Percentiles rank a stretch among this genome's conserved stretches.
phyloP scores from a whole-genome alignment of 2,113 vertebrate genomes.

The Ciconia stormi region DNA sequence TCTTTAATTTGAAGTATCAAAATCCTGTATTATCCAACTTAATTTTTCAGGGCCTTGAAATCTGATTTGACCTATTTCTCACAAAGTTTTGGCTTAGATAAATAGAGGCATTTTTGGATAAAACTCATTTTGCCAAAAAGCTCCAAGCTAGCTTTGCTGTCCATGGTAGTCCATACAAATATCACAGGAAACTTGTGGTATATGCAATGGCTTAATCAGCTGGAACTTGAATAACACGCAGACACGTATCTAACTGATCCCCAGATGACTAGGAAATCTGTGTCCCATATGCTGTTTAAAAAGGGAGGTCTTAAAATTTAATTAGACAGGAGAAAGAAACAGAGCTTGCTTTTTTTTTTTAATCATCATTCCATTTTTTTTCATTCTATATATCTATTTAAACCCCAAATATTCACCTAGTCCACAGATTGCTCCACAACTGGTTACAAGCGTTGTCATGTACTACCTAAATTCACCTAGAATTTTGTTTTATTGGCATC shows the following conservation, averaged over 20 bases:
- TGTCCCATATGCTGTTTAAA: slow-evolving; percentile 39
- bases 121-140: neutral
- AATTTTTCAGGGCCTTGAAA: neutral
- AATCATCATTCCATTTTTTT: neutral
- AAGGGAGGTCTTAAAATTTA: slow-evolving; percentile 35
- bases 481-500: neutral
- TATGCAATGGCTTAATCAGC: neutral
- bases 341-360: neutral
- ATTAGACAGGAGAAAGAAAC: slow-evolving; percentile 12
- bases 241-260: neutral
- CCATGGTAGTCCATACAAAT: neutral
- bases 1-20: neutral
- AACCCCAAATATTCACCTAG: neutral
- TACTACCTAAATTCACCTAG: neutral
- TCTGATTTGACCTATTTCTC: neutral
- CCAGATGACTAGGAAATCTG: slow-evolving; percentile 49
- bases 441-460: neutral
- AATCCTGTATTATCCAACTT: neutral
- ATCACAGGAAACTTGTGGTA: slow-evolving; percentile 16
- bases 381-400: neutral
- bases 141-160: neutral
- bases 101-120: neutral
- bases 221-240: neutral
- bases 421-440: neutral
- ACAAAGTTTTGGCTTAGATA: neutral